Evolutionary conservation across 2,113 vertebrate species (phyloP), one percentile per base, ranked within the genome.

Genomic region (Parus major): DNA sequence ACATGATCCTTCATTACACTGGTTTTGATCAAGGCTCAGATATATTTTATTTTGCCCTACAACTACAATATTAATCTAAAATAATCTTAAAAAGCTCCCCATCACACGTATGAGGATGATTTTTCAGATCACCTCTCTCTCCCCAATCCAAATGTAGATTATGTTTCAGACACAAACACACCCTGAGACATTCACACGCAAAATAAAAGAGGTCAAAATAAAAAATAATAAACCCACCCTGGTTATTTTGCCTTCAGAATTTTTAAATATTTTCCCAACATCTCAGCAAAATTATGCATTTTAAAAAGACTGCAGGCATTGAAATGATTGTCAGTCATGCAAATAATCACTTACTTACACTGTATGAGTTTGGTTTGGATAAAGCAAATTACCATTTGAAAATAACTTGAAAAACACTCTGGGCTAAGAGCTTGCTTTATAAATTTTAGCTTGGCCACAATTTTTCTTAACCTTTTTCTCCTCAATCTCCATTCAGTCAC

Each of bases 281-380:
- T 98, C 98, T 97, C 98, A 98, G 98, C 98, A 98, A 98, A 99
- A 98, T 98, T 98, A 98, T 98, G 98, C 97, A 98, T 98, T 98
- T 98, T 98, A 98, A 98, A 98, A 98, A 98, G 98, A 98, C 98
- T 98, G 97, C 98, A 98, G 98, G 98, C 99, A 96, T 97, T 98
- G 97, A 98, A 98, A 98, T 98, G 98, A 99, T 98, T 99, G 98
- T 99, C 98, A 99, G 98, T 98, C 98, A 99, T 99, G 98, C 98
- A 99, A 99, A 99, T 99, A 99, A 99, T 99, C 98, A 99, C 98
- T 99, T 99, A 99, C 99, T 99, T 99, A 99, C 98, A 99, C 98
- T 99, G 97, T 98, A 98, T 98, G 98, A 98, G 98, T 99, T 99
- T 98, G 97, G 98, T 98, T 97, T 98, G 98, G 98, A 99, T 99